Evolutionary conservation across 1,140 invertebrate species (phyloP).

Genomic region (Lepidostoma basale): DNA sequence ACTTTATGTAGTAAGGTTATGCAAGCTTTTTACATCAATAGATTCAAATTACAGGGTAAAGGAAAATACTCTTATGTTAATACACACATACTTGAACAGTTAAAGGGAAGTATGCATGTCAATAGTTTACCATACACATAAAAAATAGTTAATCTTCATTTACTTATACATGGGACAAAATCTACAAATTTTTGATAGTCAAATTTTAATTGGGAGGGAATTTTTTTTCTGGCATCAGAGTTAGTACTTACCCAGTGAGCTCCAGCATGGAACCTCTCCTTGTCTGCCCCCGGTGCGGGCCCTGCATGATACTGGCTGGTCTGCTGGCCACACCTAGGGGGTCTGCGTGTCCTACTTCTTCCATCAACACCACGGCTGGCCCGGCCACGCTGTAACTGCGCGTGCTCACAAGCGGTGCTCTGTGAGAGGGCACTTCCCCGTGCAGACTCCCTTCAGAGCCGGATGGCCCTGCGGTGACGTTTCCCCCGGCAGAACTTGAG

Average conservation of each 20-base stretch:
- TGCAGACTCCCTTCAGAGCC: constrained; percentile 62
- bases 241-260: constrained; percentile 65
- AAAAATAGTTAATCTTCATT: too few species aligned
- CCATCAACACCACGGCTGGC: constrained; percentile 59
- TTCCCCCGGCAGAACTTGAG: constrained; percentile 62
- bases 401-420: constrained; percentile 51
- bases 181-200: too few species aligned
- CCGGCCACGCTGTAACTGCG: constrained; percentile 58
- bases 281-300: constrained; percentile 66
- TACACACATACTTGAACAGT: too few species aligned
- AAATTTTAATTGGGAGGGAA: too few species aligned
- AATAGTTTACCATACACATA: too few species aligned
- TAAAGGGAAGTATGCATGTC: too few species aligned
- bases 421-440: constrained; percentile 47
- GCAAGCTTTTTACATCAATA: too few species aligned
- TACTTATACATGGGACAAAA: too few species aligned
- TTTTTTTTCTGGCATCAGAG: too few species aligned
- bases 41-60: too few species aligned
- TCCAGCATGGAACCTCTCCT: constrained; percentile 72
- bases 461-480: constrained; percentile 52
- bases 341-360: constrained; percentile 61
- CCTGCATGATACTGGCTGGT: constrained; percentile 58
- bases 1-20: too few species aligned
- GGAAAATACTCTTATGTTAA: too few species aligned
- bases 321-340: constrained; percentile 62